phyloP scores from a whole-genome alignment of 2,888 invertebrate genomes.

The Netelia fuscicornis region DNA sequence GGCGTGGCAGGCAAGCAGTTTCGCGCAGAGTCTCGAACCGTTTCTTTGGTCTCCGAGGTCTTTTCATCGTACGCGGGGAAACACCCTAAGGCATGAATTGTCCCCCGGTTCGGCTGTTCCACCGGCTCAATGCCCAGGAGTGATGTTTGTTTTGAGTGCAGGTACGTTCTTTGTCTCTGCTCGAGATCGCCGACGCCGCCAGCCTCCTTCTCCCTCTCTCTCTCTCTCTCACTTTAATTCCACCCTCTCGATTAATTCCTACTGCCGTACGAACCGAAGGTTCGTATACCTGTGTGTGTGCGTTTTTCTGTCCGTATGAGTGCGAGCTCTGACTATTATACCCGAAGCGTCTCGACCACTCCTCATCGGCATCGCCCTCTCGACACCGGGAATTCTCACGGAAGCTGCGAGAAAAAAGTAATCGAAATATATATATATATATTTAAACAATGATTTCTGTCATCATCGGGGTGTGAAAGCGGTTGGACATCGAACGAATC shows the following conservation, averaged over 20 bases:
- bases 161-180: constrained; percentile 82
- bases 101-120: constrained; percentile 26
- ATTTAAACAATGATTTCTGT: constrained; percentile 38
- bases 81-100: constrained; percentile 64
- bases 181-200: constrained; percentile 71
- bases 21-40: constrained; percentile 34
- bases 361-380: neutral
- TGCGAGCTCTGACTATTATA: constrained; percentile 23
- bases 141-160: constrained; percentile 84
- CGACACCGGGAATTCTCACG: constrained; percentile 58
- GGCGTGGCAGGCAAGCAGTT: constrained; percentile 12
- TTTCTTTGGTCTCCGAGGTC: constrained; percentile 16
- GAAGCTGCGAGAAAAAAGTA: constrained; percentile 59
- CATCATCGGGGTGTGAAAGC: neutral
- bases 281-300: too few species aligned
- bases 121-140: constrained; percentile 67
- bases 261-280: constrained; percentile 10
- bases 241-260: constrained; percentile 42
- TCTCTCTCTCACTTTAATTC: constrained; percentile 50
- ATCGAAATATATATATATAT: constrained; percentile 15
- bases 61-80: constrained; percentile 61
- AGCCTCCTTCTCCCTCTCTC: constrained; percentile 46
- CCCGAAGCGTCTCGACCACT: neutral
- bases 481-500: neutral
- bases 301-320: too few species aligned